These are phyloP conservation scores for Punctoribates punctum DNA, from an alignment of 2,888 invertebrate species.

Conservation along the genomic window DNA sequence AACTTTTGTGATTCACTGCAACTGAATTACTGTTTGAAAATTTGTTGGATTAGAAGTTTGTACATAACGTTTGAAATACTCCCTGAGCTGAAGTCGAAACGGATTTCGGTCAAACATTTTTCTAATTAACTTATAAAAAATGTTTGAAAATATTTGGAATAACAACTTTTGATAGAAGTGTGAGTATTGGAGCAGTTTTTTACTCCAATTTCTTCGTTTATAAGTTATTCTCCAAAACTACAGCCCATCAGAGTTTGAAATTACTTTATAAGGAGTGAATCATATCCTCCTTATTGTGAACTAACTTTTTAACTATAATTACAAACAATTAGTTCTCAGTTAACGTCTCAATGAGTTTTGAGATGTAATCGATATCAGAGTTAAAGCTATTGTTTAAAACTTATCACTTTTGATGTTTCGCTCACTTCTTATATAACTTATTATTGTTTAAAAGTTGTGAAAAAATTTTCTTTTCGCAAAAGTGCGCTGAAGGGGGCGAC, in stretches of 20 bases:
- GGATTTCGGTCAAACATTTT: background rate
- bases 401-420: background rate
- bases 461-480: background rate
- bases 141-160: background rate
- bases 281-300: too few relatives aligned
- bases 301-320: too few relatives aligned
- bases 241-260: too few relatives aligned
- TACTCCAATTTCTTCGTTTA: background rate
- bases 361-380: background rate
- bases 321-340: background rate
- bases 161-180: background rate
- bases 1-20: too few relatives aligned
- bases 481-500: background rate
- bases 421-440: background rate
- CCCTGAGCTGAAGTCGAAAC: too few relatives aligned
- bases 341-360: background rate
- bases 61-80: too few relatives aligned
- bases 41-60: too few relatives aligned
- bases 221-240: background rate
- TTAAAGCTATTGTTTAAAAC: too few relatives aligned
- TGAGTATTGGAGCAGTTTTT: background rate
- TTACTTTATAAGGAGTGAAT: too few relatives aligned
- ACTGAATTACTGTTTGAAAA: too few relatives aligned
- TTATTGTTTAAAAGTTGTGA: background rate
- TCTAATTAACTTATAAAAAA: background rate